Percentiles rank a stretch among this genome's conserved stretches.
Conservation (phyloP, 2,113 vertebrate species). For the Halcyon malimbica region DNA sequence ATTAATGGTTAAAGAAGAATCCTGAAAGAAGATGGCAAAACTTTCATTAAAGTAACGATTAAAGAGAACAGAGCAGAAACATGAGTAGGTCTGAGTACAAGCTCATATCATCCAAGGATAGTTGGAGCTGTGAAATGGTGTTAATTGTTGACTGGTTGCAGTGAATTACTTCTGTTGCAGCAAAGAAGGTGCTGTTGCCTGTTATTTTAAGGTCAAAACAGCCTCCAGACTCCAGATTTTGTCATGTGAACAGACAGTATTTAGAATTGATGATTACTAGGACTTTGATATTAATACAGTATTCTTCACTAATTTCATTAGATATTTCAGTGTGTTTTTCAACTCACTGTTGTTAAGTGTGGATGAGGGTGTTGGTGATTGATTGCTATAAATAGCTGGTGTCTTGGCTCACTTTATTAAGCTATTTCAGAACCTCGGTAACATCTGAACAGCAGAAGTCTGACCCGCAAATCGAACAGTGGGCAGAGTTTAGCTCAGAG, state of each 20-base stretch:
- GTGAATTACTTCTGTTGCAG: neutral
- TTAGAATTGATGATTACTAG: neutral
- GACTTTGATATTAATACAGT: neutral
- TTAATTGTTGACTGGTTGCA: slow-evolving; percentile 22
- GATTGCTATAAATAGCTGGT: neutral
- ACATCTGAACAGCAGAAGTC: neutral
- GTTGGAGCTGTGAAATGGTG: neutral
- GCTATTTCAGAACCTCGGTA: slow-evolving; percentile 22
- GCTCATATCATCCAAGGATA: neutral
- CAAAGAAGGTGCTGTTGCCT: neutral
- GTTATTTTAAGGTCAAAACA: slow-evolving; percentile 21
- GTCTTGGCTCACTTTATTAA: neutral
- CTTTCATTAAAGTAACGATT: neutral
- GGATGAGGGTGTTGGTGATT: neutral
- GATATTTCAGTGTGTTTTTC: neutral
- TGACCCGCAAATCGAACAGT: neutral
- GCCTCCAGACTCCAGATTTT: neutral
- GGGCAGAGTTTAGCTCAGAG: slow-evolving; percentile 18
- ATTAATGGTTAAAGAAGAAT: neutral
- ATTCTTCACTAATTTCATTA: neutral
- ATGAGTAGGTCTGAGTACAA: neutral
- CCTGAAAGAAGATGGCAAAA: neutral
- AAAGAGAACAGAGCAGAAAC: neutral
- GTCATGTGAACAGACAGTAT: neutral
- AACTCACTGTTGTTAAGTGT: neutral